Base-by-base conservation (phyloP, 2,888 invertebrate genomes). In the Meteorus cinctellus region DNA sequence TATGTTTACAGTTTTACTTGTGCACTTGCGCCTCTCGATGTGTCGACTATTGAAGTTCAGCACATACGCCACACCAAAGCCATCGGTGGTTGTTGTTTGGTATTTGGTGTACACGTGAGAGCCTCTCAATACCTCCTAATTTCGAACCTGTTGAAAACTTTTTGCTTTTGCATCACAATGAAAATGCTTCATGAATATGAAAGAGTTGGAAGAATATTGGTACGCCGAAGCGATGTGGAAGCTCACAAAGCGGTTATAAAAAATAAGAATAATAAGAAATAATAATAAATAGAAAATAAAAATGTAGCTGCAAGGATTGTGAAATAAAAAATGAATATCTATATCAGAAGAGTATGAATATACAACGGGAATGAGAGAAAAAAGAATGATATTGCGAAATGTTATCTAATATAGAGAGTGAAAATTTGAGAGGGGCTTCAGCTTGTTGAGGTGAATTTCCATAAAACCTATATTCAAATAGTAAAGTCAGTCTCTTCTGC, bases 121-220 rank as follows among this genome's bases (percentile, higher is more conserved):
- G 48, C 65, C 19, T n/a, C 66, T 55, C 48, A 73, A 36, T 62
- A 71, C 16, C 62, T 55, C 27, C 55, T 51, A 63, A 72, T 72
- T 72, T 72, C 34, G 34, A 65, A 63, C 45, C 36, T 48, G 31
- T 72, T 63, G 14, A 19, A 36, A 19, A 72, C 45, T 29, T 72
- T 72, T 72, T 65, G 8, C 14, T 34, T 31, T 51, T 41, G 31
- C 41, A 24, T 65, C 19, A 45, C 63, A 51, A 63, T 63, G 63
- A 41, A 72, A 65, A 65, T 48, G 24, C 14, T 24, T 72, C 72
- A 72, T 72, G 72, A 72, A 72, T 65, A 72, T 72, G 63, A 71
- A 71, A 71, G n/a, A 41, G n/a, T 62, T 45, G 36, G 12, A n/a
- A 12, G n/a, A 29, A 45, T 71, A 71, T 71, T 71, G 29, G 55